phyloP scores from a whole-genome alignment of 2,797 vertebrate species.

The Rhincodon typus region DNA sequence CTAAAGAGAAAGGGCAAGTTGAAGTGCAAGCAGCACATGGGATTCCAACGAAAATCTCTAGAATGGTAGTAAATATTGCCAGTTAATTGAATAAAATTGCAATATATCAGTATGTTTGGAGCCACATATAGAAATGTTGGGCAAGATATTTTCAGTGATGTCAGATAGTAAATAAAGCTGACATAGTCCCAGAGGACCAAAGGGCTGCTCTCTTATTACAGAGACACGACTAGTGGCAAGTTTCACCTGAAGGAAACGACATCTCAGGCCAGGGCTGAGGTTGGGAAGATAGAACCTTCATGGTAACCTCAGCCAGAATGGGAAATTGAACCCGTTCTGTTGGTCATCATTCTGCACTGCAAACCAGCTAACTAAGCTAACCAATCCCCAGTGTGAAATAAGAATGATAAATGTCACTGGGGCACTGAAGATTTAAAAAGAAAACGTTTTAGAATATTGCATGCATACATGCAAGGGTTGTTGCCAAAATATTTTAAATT shows the following conservation, averaged over 20 bases:
- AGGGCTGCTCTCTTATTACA: too few species aligned
- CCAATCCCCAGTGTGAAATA: too few species aligned
- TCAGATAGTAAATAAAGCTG: background rate
- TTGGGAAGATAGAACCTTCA: too few species aligned
- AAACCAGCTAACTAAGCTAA: too few species aligned
- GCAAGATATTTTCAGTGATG: background rate
- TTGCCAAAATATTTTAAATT: background rate
- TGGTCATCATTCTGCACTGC: too few species aligned
- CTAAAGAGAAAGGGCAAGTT: background rate
- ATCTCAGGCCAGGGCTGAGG: too few species aligned
- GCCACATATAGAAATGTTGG: background rate
- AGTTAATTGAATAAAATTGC: background rate
- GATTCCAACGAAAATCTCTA: background rate
- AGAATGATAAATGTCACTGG: background rate
- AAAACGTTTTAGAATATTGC: background rate
- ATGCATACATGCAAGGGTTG: conserved; percentile 2
- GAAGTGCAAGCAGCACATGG: background rate
- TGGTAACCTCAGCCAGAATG: too few species aligned
- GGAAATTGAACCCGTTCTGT: too few species aligned
- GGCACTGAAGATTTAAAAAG: conserved; percentile 30
- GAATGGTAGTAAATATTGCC: background rate
- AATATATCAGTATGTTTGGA: background rate
- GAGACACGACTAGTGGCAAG: too few species aligned
- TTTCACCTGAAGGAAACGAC: too few species aligned
- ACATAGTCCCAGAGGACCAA: too few species aligned